A percentile compares a stretch with the other conserved stretches of the same genome.
These are phyloP conservation scores for Holothuria leucospilota DNA, from an alignment of 53 echinoderm and acorn worm species.

Conservation along the genomic window DNA sequence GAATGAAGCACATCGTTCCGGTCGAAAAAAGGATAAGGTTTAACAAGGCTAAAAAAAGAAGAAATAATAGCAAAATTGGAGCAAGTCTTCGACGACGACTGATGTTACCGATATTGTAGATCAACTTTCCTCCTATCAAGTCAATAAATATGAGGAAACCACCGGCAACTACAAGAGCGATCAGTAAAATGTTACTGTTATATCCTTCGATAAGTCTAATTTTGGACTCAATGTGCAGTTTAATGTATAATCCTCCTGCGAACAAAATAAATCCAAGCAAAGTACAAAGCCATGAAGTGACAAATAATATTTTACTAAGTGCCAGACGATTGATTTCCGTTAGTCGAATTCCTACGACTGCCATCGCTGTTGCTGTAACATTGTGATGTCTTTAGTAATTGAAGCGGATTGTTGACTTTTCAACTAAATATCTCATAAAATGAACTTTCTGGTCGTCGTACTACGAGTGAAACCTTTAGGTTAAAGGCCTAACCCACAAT, in stretches of 20 bases:
- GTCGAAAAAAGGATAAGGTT: constrained; percentile 70
- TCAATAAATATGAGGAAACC: constrained; percentile 53
- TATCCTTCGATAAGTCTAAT: constrained; percentile 83
- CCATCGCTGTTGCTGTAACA: background rate
- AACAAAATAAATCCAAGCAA: constrained; percentile 60
- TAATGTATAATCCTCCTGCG: constrained; percentile 75
- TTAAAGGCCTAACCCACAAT: too few species aligned
- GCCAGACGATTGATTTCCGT: constrained; percentile 72
- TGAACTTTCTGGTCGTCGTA: too few species aligned
- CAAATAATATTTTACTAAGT: constrained; percentile 62
- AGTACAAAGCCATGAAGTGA: constrained; percentile 64
- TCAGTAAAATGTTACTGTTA: constrained; percentile 72
- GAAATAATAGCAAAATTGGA: constrained; percentile 62
- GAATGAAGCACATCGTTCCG: constrained; percentile 83
- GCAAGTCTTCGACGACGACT: constrained; percentile 50
- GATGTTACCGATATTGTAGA: constrained; percentile 46
- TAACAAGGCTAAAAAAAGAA: constrained; percentile 67
- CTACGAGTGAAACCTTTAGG: too few species aligned
- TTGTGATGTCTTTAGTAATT: background rate
- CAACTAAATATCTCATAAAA: too few species aligned
- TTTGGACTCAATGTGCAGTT: constrained; percentile 66
- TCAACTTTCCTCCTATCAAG: constrained; percentile 72
- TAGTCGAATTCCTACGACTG: constrained; percentile 43
- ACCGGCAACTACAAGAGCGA: constrained; percentile 75
- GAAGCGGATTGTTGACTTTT: background rate